Evolutionary conservation across 2,888 invertebrate genomes (phyloP), one percentile per base, ranked within the genome.

Genomic region (Anodontia alba): DNA sequence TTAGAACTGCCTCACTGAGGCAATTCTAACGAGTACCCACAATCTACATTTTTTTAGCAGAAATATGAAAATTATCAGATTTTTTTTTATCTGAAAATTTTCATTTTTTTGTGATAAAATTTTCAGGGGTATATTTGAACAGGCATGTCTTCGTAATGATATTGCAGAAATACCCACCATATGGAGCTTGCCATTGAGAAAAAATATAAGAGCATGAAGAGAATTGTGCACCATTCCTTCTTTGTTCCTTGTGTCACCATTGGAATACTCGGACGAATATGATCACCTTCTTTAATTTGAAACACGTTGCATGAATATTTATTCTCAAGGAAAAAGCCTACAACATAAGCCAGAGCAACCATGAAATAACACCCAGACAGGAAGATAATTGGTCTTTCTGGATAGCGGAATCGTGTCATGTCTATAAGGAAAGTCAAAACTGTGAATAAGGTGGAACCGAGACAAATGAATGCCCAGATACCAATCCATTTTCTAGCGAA

Each of bases 331-430:
- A 91, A 88, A 87, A 95, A 95, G 42, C 95, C 97, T 29, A 98
- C 97, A 12, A 96, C 93, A 95, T 99, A 99, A 67, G 98, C 98
- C 86, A 98, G 95, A 26, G 99, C 98, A 62, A 99, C 98, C 96
- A 99, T 97, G 90, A 99, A 96, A 94, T 99, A 99, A 95, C 99
- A 99, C 7, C 98, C 97, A 26, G 99, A 98, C 78, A 99, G 95
- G 95, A 99, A 99, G 91, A 99, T 98, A 82, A 99, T 99, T 1
- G 99, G 99, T 88, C 99, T 96, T 95, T 99, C 99, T 17, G 99
- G 99, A 95, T 99, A 99, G 62, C 98, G 96, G 95, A 99, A 99
- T 91, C 99, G 96, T 91, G 98, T 97, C 80, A 98, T 98, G 94
- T 99, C 99, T 88, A 99, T 97, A 83, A 98, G 96, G 94, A 98